These are phyloP conservation scores for Scaptomyza montana DNA, from an alignment of 1,140 invertebrate species.

Conservation along the genomic window DNA sequence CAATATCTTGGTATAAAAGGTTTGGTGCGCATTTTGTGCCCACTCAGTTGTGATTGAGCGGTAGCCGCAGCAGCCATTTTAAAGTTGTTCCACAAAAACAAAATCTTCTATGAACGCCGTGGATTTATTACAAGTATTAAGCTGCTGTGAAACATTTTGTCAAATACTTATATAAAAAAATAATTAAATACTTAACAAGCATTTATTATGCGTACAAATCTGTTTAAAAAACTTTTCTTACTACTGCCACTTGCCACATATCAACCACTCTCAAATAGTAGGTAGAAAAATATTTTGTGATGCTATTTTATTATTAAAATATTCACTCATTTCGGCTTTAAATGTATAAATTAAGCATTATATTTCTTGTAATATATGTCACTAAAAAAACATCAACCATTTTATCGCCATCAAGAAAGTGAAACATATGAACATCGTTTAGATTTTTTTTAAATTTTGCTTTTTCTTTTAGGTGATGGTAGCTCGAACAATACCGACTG, in stretches of 20 bases:
- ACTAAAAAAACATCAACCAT: neutral
- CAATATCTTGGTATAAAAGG: slow-evolving; percentile 57
- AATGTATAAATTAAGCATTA: too few species aligned
- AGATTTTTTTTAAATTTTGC: neutral
- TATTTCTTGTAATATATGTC: neutral
- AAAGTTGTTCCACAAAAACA: neutral
- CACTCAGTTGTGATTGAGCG: slow-evolving; percentile 56
- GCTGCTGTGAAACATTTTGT: neutral
- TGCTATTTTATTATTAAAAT: too few species aligned
- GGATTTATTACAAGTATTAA: too few species aligned
- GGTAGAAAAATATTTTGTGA: slow-evolving; percentile 6
- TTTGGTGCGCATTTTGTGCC: slow-evolving; percentile 27
- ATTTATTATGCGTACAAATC: slow-evolving; percentile 44
- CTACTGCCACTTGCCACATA: slow-evolving; percentile 60
- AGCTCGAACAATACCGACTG: slow-evolving; percentile 9
- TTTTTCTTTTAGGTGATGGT: slow-evolving; percentile 9
- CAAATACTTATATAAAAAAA: slow-evolving; percentile 18
- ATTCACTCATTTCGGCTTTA: neutral
- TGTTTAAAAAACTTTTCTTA: slow-evolving; percentile 62
- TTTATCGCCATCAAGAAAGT: slow-evolving; percentile 1
- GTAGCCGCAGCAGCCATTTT: slow-evolving; percentile 28
- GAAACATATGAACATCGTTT: slow-evolving; percentile 1
- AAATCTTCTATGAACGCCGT: too few species aligned
- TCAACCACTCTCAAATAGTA: slow-evolving; percentile 55
- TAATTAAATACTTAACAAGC: slow-evolving; percentile 4